These are phyloP conservation scores for Sebastes minor DNA, from an alignment of 2,797 vertebrate species.

Conservation along the genomic window DNA sequence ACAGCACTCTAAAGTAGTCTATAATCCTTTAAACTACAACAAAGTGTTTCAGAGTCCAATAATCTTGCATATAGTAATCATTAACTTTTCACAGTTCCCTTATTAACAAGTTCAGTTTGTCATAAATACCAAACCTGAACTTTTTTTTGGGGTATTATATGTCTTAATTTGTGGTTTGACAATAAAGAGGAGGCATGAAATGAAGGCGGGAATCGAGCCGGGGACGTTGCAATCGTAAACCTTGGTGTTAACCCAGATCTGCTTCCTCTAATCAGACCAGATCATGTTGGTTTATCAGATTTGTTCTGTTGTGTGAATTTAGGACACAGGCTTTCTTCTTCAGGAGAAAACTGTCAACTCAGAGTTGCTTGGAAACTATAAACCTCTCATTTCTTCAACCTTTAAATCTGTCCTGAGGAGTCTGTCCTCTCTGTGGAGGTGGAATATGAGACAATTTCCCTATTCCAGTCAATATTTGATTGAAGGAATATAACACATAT, in stretches of 20 bases:
- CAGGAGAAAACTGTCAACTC: not conserved
- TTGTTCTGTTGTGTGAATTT: not conserved
- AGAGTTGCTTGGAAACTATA: not conserved
- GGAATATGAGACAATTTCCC: accelerated
- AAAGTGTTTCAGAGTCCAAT: not conserved
- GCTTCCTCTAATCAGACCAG: not conserved
- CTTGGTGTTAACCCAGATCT: not conserved
- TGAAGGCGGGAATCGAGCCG: too few relatives aligned
- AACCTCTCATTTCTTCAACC: not conserved
- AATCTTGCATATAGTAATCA: not conserved
- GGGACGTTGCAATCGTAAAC: not conserved
- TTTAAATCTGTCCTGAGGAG: not conserved
- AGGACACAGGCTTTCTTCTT: not conserved
- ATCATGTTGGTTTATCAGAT: not conserved
- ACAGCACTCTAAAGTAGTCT: accelerated
- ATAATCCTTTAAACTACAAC: not conserved
- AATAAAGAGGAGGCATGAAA: not conserved
- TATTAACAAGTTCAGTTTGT: not conserved
- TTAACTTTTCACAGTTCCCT: not conserved
- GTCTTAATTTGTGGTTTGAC: not conserved
- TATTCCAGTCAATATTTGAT: not conserved
- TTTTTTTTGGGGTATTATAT: not conserved
- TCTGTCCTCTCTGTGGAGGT: not conserved
- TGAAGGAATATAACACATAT: not conserved
- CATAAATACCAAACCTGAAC: not conserved